phyloP scores from a whole-genome alignment of 2,888 invertebrate species.

The Drosophila pseudotakahashii region DNA sequence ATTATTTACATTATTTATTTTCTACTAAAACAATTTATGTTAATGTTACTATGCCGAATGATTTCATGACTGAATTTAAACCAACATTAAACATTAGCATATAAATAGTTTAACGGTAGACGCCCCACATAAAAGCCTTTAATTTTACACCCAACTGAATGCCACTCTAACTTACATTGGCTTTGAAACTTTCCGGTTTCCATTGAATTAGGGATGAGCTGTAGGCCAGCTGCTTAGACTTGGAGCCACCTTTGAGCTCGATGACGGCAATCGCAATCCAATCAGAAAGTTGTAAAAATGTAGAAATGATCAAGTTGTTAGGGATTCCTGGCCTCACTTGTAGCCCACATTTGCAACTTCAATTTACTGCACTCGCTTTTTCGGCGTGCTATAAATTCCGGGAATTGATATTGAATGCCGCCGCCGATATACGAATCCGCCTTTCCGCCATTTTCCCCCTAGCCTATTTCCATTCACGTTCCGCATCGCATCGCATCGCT shows the following conservation, averaged over 20 bases:
- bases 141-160: neutral
- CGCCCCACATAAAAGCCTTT: neutral
- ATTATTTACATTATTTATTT: too few species aligned
- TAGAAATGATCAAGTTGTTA: constrained; percentile 36
- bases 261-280: constrained; percentile 39
- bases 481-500: constrained; percentile 36
- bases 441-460: neutral
- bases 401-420: constrained; percentile 59
- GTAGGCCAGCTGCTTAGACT: constrained; percentile 28
- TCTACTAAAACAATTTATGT: too few species aligned
- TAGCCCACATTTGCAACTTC: constrained; percentile 47
- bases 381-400: constrained; percentile 60
- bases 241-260: constrained; percentile 16
- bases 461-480: constrained; percentile 20
- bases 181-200: constrained; percentile 5
- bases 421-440: neutral
- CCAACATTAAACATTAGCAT: too few species aligned
- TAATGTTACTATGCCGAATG: too few species aligned
- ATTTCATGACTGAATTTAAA: too few species aligned
- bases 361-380: constrained; percentile 60
- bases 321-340: constrained; percentile 4
- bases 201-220: neutral
- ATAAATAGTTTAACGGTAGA: too few species aligned
- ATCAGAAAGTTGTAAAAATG: constrained; percentile 42
- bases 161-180: neutral